Base-by-base conservation (phyloP, 2,888 invertebrate genomes). In the Ichneumon xanthorius region DNA sequence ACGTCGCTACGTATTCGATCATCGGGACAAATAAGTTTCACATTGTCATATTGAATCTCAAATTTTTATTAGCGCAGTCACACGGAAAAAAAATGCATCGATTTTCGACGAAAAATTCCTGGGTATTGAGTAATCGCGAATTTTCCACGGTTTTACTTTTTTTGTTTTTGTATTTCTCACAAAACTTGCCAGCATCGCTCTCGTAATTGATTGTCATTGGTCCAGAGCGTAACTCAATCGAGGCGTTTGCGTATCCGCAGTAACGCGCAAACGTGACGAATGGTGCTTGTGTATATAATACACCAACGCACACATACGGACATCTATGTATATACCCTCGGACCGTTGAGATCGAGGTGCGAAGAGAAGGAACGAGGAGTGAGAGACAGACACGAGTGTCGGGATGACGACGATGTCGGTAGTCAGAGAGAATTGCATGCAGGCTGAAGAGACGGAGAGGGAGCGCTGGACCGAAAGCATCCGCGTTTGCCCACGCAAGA, bases 391-490 rank as follows among this genome's bases (percentile, higher is more conserved):
- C 5, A 30, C 63, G 50, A 37, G 58, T 26, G 45, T 45, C 6
- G 65, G 22, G 19, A 71, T 9, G 73, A n/a, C 26, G 70, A 50
- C 33, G 70, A 50, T 30, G 37, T 22, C 50, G 58, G 50, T 16
- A 37, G 76, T 33, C 63, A 45, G 26, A 58, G 65, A 70, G 79
- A 68, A 55, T 14, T 19, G 53, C 2, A 53, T n/a, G 33, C 16
- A 30, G 14, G 19, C n/a, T 9, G 22, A 30, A 40, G 55, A 67
- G 55, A 78, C 16, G 30, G 11, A 63, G 45, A 45, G 40, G 16
- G n/a, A 30, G 48, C 16, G 55, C 26, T 16, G n/a, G 48, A 61
- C 68, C 61, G 77, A 78, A 81, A 73, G 72, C 84, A 81, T 70
- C 73, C 72, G 53, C 72, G 37, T 77, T 65, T 71, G 58, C 65